Evolutionary conservation across 2,113 vertebrate species (phyloP).

Genomic region (Dissostichus mawsoni): DNA sequence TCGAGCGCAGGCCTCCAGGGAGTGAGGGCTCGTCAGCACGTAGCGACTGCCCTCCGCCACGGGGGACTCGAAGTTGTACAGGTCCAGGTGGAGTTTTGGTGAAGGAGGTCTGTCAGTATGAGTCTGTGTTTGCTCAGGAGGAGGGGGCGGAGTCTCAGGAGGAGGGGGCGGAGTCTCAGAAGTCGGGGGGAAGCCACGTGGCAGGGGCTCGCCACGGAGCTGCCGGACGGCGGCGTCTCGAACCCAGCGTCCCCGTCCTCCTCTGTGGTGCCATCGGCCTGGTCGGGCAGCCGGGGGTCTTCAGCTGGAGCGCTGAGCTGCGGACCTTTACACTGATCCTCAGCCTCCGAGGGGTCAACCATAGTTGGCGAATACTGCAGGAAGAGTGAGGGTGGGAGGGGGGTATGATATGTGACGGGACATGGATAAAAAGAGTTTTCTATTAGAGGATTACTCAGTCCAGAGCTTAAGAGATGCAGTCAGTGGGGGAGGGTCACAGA

Average conservation of each 20-base stretch:
- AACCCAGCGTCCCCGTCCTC: conserved; percentile 68
- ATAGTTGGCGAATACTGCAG: conserved; percentile 75
- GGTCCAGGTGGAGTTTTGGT: conserved; percentile 92
- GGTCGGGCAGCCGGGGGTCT: conserved; percentile 70
- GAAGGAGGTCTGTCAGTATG: conserved; percentile 70
- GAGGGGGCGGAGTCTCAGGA: not conserved
- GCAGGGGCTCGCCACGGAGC: conserved; percentile 70
- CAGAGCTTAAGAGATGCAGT: conserved; percentile 61
- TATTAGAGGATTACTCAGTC: conserved; percentile 64
- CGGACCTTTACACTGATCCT: conserved; percentile 77
- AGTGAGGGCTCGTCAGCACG: conserved; percentile 95
- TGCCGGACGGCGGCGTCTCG: conserved; percentile 71
- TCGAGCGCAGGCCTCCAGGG: conserved; percentile 96
- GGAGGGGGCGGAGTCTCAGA: no score
- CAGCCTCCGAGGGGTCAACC: conserved; percentile 85
- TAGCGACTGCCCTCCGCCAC: conserved; percentile 96
- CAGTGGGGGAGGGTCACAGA: conserved; percentile 64
- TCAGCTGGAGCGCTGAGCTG: conserved; percentile 69
- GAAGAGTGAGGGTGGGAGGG: not conserved
- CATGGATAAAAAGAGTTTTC: conserved; percentile 52
- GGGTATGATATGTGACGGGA: conserved; percentile 17
- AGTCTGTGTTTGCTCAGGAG: conserved; percentile 42
- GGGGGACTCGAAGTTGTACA: conserved; percentile 94
- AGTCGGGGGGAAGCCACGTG: conserved; percentile 7
- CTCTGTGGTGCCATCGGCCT: conserved; percentile 69